Base-by-base conservation (phyloP, 2,113 vertebrate species). In the Labeo catla region DNA sequence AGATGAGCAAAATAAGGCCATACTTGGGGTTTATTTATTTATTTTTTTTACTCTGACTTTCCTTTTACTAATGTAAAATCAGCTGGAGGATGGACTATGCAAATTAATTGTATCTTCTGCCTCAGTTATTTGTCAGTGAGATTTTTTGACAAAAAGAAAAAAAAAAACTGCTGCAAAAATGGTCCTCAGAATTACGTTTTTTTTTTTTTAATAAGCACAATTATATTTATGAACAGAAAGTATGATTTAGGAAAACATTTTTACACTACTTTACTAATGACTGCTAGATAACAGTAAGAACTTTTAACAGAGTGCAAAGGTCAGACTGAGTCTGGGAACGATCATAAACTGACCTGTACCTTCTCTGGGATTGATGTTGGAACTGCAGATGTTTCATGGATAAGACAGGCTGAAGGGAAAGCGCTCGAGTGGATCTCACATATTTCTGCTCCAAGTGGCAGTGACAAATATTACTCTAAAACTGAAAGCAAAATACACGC, bases 331-430 rank as follows among this genome's bases (percentile, higher is more conserved):
- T 80, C 57, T 19, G 34, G 15, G 34, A 72, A 43, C 36, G 8
- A 36, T 36, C 68, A 72, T 72, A 54, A 28, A 28, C 28, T 28
- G 28, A 28, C 28, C 28, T 28, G 28, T 28, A 28, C 28, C 28
- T 28, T 28, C 39, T 73, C 70, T 73, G 70, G 70, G 70, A 73
- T 21, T 81, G 21, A 23, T 13, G 21, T 81, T n/a, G 11, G 45
- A 8, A 50, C 0, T 54, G 52, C 52, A 54, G 52, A 0, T 54
- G 15, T 83, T 76, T 8, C 54, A 13, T 87, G 84, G 80, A 50
- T 87, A 6, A 39, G 65, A 19, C 63, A 89, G 19, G 21, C 21
- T 34, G 23, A 78, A 11, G 86, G 47, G 12, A 76, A 87, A 76
- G 23, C n/a, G 0, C 61, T 86, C 52, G 74, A 87, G 12, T 87